phyloP scores from a whole-genome alignment of 1,140 invertebrate genomes.

The Nasonia vitripennis region DNA sequence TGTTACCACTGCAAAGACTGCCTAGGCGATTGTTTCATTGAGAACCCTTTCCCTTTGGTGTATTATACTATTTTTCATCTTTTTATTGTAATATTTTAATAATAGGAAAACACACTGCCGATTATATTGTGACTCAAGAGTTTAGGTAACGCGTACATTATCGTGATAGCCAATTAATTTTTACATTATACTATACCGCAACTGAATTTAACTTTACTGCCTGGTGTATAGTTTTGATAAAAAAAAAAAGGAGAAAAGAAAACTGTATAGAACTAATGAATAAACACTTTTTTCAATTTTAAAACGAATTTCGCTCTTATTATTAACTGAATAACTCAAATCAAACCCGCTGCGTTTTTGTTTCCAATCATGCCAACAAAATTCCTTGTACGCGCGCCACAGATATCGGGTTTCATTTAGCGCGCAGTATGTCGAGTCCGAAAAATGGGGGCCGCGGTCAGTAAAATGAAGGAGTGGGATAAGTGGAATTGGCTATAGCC shows the following conservation, averaged over 20 bases:
- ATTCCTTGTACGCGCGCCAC: not conserved
- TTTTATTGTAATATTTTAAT: not conserved
- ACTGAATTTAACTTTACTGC: not conserved
- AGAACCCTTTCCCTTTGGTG: not conserved
- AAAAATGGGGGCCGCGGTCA: too few species aligned
- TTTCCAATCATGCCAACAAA: not conserved
- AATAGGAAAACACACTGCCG: not conserved
- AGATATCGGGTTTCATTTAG: too few species aligned
- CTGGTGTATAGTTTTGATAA: constrained; percentile 2
- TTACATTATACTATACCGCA: not conserved
- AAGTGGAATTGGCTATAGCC: too few species aligned
- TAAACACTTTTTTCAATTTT: not conserved
- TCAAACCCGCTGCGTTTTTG: not conserved
- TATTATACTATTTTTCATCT: not conserved
- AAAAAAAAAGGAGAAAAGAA: not conserved
- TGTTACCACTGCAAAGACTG: constrained; percentile 20
- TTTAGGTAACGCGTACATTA: not conserved
- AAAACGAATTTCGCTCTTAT: not conserved
- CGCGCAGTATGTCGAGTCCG: too few species aligned
- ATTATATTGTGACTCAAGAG: not conserved
- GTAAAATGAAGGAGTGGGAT: too few species aligned
- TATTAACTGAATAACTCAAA: not conserved
- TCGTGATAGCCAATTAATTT: not conserved
- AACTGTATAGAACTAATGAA: not conserved
- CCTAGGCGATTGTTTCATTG: not conserved